Evolutionary conservation across 2,797 vertebrate species (phyloP), one percentile per base, ranked within the genome.

Genomic region (Coracias cyanogaster): DNA sequence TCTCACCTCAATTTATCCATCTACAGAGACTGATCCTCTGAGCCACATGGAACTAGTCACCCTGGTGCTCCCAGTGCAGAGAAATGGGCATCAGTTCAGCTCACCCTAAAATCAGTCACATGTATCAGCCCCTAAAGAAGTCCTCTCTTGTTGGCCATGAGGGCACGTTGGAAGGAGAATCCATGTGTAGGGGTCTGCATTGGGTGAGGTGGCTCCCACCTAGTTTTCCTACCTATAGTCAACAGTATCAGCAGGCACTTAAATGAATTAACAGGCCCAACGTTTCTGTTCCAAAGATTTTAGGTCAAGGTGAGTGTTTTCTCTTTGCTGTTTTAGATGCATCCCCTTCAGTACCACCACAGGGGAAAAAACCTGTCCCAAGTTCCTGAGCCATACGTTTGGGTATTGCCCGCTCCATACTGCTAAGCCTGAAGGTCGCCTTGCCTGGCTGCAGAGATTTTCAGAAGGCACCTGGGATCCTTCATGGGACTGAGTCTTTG

Each of bases 301-400:
- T 46, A 52, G 13, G n/a, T 64, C 13, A 9, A 54, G 73, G 11
- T 2, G 24, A 46, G 15, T 4, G 5, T 83, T 85, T 91, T 62
- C 60, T 82, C 51, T 52, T 46, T 81, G 60, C 26, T 78, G 4
- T 57, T 84, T 78, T 31, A 48, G 51, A 11, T 49, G 7, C 7
- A 1, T 18, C n/a, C 25, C 9, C 18, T 46, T 65, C 33, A 15
- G 33, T 72, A 33, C 22, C 25, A 29, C n/a, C 28, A 5, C 0
- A 12, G 5, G 16, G 18, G 29, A 7, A 41, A 64, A 48, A 49
- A 14, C 2, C 12, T 2, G 0, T 5, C 11, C 1, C 0, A 41
- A 37, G 25, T 45, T 26, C n/a, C 29, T 19, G 12, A 77, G 43
- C 10, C 5, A 2, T 2, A 0, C 14, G 22, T 21, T 86, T 57